Evolutionary conservation across 2,113 vertebrate genomes (phyloP).

Genomic region (Upupa epops): DNA sequence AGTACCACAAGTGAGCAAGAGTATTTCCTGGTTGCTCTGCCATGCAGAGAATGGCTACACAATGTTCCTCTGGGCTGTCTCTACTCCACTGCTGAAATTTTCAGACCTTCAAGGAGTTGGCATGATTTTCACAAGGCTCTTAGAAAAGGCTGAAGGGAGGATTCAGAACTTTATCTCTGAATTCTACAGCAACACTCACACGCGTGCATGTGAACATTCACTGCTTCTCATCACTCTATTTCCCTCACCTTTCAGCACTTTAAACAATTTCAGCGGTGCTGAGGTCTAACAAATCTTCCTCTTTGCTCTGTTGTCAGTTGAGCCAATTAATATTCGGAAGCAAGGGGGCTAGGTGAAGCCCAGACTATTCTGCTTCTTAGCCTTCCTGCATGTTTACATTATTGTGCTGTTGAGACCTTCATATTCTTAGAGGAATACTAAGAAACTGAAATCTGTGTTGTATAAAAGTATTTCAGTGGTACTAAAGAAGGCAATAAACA

Average conservation of each 20-base stretch:
- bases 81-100: neutral
- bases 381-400: neutral
- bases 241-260: neutral
- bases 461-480: neutral
- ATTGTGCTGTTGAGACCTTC: neutral
- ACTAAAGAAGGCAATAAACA: neutral
- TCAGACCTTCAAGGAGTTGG: neutral
- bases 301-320: neutral
- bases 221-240: neutral
- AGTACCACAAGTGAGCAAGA: neutral
- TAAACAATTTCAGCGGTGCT: neutral
- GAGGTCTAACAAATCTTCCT: neutral
- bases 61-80: neutral
- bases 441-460: neutral
- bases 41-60: neutral
- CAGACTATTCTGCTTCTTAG: neutral
- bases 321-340: neutral
- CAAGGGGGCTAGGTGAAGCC: neutral
- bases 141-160: neutral
- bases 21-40: neutral
- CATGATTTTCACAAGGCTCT: neutral
- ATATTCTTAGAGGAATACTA: neutral
- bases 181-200: neutral
- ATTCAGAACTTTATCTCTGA: neutral
- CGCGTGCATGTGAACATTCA: rapidly evolving